A percentile compares a stretch with the other conserved stretches of the same genome.
Evolutionary conservation across 2,888 invertebrate species (phyloP).

Genomic region (Tachina grossa): DNA sequence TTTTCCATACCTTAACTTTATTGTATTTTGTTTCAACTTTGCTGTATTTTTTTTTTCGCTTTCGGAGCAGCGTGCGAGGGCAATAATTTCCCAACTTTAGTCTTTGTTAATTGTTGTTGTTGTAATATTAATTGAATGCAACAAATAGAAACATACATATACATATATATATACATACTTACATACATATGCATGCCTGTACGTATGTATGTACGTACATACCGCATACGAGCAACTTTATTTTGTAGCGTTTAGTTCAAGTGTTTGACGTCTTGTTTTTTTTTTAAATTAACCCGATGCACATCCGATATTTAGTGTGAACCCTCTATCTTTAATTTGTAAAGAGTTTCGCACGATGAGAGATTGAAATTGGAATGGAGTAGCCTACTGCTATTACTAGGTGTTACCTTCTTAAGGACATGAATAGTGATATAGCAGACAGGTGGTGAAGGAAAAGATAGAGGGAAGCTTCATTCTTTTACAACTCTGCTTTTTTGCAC

Average conservation of each 20-base stretch:
- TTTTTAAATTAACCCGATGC: conserved; percentile 33
- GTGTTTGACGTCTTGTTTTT: not conserved
- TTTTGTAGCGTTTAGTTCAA: conserved; percentile 18
- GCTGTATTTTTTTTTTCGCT: not conserved
- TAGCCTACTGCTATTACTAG: too few relatives aligned
- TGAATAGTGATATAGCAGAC: too few relatives aligned
- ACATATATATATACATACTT: not conserved
- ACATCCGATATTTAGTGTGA: not conserved
- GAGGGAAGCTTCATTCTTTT: too few relatives aligned
- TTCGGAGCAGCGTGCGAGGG: conserved; percentile 24
- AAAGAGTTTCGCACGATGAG: not conserved
- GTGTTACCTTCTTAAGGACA: too few relatives aligned
- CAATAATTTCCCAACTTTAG: conserved; percentile 50
- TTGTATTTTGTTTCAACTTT: not conserved
- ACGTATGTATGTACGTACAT: not conserved
- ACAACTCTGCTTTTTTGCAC: too few relatives aligned
- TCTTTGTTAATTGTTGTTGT: conserved; percentile 18
- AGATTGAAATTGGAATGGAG: too few relatives aligned
- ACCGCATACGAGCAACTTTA: conserved; percentile 13
- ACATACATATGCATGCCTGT: not conserved
- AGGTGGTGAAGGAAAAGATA: too few relatives aligned
- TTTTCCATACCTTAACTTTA: conserved; percentile 18
- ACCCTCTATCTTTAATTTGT: not conserved
- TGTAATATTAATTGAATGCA: conserved; percentile 25
- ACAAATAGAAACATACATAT: conserved; percentile 2